Evolutionary conservation across 92 coral and sea anemone species (phyloP), one percentile per base, ranked within the genome.

Genomic region (Virgularia gustaviana): DNA sequence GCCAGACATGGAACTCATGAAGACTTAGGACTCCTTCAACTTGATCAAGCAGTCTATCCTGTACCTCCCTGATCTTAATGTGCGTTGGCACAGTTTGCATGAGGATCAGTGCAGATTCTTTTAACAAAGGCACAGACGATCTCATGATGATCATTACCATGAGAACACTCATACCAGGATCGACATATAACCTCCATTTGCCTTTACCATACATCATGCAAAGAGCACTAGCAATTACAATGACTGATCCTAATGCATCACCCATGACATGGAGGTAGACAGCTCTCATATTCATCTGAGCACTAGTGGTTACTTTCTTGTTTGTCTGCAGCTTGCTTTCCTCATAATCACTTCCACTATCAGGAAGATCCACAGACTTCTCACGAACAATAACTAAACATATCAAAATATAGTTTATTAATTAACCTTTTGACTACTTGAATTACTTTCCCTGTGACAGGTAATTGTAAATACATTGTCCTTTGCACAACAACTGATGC

Each of bases 1-100:
- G 98, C 98, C 98, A 92, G 23, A 92, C 98, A 79, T 92, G 98
- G 45, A 92, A 92, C 78, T 92, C 98, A 33, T 92, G 98, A 3
- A 92, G 88, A 57, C 96, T 89, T 35, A 92, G 78, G 25, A 92
- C 91, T 9, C 96, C 98, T 24, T 87, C 88, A 19, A 92, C 96
- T 44, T 86, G 80, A 18, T 92, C 94, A 16, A 92, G 77, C 82
- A 92, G 60, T 5, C 98, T 78, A 54, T 92, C 96, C 66, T 87
- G 94, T 0, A 92, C 96, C 36, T 92, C 96, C 55, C 89, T 81
- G 57, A 89, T 87, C 82, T 89, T 92, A 43, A 92, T 92, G 62
- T 92, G 98, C 0, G 98, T 92, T 7, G 98, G 98, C 28, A 92
- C 98, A 36, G 98, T 92, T 57, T 92, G 98, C 35, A 92, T 84